phyloP scores from a whole-genome alignment of 2,888 invertebrate genomes.

The Mimachlamys varia region DNA sequence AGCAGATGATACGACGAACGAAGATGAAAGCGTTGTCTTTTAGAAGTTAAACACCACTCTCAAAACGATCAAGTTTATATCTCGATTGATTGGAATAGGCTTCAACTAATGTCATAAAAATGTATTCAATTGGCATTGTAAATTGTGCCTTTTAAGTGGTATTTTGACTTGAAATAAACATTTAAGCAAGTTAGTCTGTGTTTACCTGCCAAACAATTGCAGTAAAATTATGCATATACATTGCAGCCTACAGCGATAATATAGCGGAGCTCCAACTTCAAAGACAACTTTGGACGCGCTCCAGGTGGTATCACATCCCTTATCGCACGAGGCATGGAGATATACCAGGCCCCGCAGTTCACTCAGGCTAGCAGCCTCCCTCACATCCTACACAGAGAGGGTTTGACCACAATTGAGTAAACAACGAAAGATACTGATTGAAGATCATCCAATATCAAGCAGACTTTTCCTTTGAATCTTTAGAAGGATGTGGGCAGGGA shows the following conservation, averaged over 20 bases:
- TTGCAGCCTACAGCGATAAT: constrained; percentile 30
- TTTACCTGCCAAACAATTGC: constrained; percentile 36
- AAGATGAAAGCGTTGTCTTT: constrained; percentile 36
- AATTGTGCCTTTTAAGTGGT: constrained; percentile 34
- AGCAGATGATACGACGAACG: constrained; percentile 28
- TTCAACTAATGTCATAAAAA: constrained; percentile 34
- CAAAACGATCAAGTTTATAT: constrained; percentile 2
- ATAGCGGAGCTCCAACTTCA: constrained; percentile 12
- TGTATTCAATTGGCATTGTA: constrained; percentile 31
- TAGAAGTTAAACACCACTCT: constrained; percentile 25
- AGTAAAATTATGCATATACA: constrained; percentile 36
- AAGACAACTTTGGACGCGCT: constrained; percentile 28
- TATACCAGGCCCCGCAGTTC: background rate
- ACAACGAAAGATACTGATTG: background rate
- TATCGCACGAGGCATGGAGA: background rate
- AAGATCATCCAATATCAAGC: background rate
- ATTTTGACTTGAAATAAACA: constrained; percentile 34
- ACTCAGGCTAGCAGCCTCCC: background rate
- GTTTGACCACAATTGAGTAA: constrained; percentile 29
- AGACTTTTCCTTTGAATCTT: background rate
- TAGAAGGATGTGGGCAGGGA: background rate
- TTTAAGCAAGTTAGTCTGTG: constrained; percentile 36
- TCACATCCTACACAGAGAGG: background rate
- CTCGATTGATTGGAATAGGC: constrained; percentile 31
- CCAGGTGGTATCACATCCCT: constrained; percentile 1